phyloP scores from a whole-genome alignment of 1,140 invertebrate genomes.

The Melipona quadrifasciata region DNA sequence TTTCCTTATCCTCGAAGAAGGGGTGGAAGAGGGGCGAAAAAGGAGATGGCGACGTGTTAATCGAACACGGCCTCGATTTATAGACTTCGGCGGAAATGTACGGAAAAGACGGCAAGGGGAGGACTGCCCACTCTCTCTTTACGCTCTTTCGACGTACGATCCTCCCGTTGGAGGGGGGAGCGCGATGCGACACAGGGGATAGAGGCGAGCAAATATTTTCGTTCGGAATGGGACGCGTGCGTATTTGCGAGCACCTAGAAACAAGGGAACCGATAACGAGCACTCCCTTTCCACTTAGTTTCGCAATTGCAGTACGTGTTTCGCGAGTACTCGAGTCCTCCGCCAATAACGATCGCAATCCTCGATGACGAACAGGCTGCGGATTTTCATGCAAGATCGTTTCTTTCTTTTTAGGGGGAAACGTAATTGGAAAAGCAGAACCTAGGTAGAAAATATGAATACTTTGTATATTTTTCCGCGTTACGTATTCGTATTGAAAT shows the following conservation, averaged over 20 bases:
- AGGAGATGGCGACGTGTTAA: constrained; percentile 43
- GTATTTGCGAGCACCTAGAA: no score
- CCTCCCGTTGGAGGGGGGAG: not conserved
- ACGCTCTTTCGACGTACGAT: not conserved
- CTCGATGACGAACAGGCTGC: no score
- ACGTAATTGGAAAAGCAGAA: no score
- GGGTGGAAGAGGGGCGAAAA: not conserved
- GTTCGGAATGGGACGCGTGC: not conserved
- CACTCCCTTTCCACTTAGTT: not conserved
- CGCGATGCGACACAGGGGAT: not conserved
- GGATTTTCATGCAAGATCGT: no score
- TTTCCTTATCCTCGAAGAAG: constrained; percentile 41
- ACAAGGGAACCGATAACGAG: not conserved
- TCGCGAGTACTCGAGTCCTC: not conserved
- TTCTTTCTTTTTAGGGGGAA: no score
- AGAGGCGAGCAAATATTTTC: constrained; percentile 4
- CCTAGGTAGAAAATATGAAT: no score
- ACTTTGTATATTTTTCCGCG: no score
- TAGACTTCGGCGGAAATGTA: not conserved
- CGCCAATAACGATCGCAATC: not conserved
- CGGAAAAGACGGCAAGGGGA: constrained; percentile 31
- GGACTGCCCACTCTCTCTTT: constrained; percentile 29
- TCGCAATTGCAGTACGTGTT: not conserved
- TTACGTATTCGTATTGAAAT: no score
- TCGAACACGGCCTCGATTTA: constrained; percentile 55